Base-by-base conservation (phyloP, 2,797 vertebrate genomes). In the Catamblyrhynchus diadema region DNA sequence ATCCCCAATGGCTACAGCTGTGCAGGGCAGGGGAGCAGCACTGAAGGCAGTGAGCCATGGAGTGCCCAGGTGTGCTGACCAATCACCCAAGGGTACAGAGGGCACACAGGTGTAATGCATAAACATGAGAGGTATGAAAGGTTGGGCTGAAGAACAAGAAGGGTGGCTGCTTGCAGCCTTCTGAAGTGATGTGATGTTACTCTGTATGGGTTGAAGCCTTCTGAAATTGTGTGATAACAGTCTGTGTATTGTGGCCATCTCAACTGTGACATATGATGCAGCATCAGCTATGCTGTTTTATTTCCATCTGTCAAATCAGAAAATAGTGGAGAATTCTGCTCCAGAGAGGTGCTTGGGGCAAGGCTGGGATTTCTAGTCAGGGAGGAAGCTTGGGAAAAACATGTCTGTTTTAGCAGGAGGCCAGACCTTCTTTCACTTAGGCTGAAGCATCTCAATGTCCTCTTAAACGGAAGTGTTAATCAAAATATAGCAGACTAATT, bases 401-500 rank as follows among this genome's bases (percentile, higher is more conserved):
- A 23, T 7, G 17, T n/a, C 51, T 77, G 23, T 57, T 60, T 73
- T 81, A 92, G 51, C 25, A 57, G 73, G 59, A 88, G 71, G 67
- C 78, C 75, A 66, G 73, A 47, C 79, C 77, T 89, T 93, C 45
- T 89, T 81, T 79, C 44, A n/a, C 61, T 89, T 16, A 12, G 71
- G 33, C 61, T 86, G 70, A 87, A 88, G 47, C 64, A 4, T 78
- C 84, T 90, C 50, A 18, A 14, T 88, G 81, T 87, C 87, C 61
- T 91, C 74, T 73, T 85, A 70, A 85, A 92, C 12, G 47, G 95
- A 94, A 90, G 78, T 32, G 70, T 79, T 95, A 92, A 92, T 87
- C 81, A 94, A 95, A 95, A 94, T 94, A 90, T 62, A 92, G 56
- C 88, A 86, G 84, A 24, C 44, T 88, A 88, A 86, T 94, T 90